phyloP scores from a whole-genome alignment of 2,888 invertebrate species.

The Syrista parreyssii region DNA sequence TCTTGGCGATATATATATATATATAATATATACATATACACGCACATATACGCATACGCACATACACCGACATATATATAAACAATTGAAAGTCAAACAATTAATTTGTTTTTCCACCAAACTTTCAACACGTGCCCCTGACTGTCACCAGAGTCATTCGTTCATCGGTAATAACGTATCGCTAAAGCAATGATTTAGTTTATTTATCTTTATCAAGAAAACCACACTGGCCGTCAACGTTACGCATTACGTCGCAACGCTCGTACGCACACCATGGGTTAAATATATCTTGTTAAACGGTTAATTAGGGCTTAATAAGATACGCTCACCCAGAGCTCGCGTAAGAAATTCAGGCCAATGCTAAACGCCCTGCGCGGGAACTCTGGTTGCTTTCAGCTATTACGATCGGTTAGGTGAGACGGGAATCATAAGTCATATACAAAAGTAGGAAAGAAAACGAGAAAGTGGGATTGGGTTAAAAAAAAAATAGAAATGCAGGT shows the following conservation, averaged over 20 bases:
- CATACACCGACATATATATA: too few relatives aligned
- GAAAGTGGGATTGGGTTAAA: neutral
- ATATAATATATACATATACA: neutral
- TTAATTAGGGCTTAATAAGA: slow-evolving; percentile 60
- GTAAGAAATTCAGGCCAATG: slow-evolving; percentile 51
- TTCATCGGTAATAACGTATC: neutral
- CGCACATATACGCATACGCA: too few relatives aligned
- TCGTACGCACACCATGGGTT: slow-evolving; percentile 36
- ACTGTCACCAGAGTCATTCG: neutral
- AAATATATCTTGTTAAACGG: slow-evolving; percentile 62
- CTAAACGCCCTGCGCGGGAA: slow-evolving; percentile 21
- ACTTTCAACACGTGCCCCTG: neutral
- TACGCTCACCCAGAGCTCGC: slow-evolving; percentile 48
- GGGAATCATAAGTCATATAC: neutral
- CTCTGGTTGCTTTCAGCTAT: neutral
- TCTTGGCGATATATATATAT: neutral
- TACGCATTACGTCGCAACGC: neutral
- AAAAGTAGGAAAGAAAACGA: neutral
- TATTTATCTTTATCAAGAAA: slow-evolving; percentile 22
- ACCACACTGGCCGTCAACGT: neutral
- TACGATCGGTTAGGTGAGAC: neutral
- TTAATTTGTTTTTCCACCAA: neutral
- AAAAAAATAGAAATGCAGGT: neutral
- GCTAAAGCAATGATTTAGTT: neutral
- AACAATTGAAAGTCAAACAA: neutral